Evolutionary conservation across 1,140 invertebrate species (phyloP).

Genomic region (Zaprionus lachaisei): DNA sequence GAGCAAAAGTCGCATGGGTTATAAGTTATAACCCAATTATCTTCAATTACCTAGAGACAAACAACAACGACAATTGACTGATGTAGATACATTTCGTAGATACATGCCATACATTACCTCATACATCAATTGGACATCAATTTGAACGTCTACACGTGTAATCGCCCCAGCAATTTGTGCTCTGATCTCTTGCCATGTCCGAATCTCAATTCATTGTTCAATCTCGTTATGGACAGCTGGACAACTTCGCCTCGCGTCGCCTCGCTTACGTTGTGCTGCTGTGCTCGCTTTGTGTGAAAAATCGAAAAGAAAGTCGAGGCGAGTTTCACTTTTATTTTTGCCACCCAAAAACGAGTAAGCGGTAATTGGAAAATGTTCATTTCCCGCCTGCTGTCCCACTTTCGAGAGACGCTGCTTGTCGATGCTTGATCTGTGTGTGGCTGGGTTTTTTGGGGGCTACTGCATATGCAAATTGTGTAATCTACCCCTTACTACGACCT

Average conservation of each 20-base stretch:
- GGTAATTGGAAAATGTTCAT: slow-evolving; percentile 28
- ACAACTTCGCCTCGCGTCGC: neutral
- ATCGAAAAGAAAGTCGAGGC: slow-evolving; percentile 44
- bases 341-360: slow-evolving; percentile 7
- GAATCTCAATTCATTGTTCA: slow-evolving; percentile 20
- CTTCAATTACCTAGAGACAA: slow-evolving; percentile 62
- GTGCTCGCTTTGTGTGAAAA: slow-evolving; percentile 22
- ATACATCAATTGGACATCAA: neutral
- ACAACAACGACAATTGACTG: neutral
- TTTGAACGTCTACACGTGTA: slow-evolving; percentile 15
- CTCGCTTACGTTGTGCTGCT: slow-evolving; percentile 26
- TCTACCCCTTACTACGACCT: slow-evolving; percentile 8
- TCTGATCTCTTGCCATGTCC: slow-evolving; percentile 23
- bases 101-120: neutral
- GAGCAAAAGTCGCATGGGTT: slow-evolving; percentile 37
- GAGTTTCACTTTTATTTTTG: slow-evolving; percentile 40
- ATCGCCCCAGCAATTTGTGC: slow-evolving; percentile 15
- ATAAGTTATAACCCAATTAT: slow-evolving; percentile 75
- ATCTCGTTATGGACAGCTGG: slow-evolving; percentile 20
- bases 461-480: neutral
- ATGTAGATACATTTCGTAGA: neutral
- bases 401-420: neutral
- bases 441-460: neutral
- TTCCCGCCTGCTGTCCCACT: slow-evolving; percentile 14
- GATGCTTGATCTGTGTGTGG: neutral